Evolutionary conservation across 92 coral and sea anemone species (phyloP).

Genomic region (Micromussa lordhowensis): DNA sequence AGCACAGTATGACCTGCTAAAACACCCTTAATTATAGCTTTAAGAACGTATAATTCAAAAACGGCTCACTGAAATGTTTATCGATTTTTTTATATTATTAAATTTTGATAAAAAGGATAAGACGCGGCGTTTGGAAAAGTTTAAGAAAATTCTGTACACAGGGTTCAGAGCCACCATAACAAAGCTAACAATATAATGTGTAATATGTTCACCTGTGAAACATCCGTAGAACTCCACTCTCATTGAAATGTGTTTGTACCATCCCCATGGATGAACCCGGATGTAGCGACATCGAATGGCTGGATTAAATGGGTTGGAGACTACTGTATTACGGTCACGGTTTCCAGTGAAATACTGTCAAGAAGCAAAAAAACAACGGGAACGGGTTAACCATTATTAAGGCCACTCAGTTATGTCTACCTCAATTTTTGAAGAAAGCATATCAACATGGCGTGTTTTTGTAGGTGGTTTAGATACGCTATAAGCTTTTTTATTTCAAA

Average conservation of each 20-base stretch:
- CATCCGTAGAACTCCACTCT: slow-evolving; percentile 85
- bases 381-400: not conserved
- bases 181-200: no score
- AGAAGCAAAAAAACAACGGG: not conserved
- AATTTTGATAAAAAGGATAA: no score
- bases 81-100: no score
- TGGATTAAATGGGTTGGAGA: slow-evolving; percentile 64
- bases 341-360: slow-evolving; percentile 66
- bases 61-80: no score
- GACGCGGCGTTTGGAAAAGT: no score
- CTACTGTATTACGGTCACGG: slow-evolving; percentile 70
- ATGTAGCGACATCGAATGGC: slow-evolving; percentile 66
- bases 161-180: no score
- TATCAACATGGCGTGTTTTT: not conserved
- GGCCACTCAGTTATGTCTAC: no score
- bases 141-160: no score
- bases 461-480: not conserved
- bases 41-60: no score
- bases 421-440: no score
- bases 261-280: slow-evolving; percentile 63
- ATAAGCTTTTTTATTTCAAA: not conserved
- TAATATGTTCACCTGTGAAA: slow-evolving; percentile 53
- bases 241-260: slow-evolving; percentile 77
- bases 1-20: no score
- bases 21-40: no score